Base-by-base conservation (phyloP, 2,113 vertebrate genomes). In the Ophiodon elongatus region DNA sequence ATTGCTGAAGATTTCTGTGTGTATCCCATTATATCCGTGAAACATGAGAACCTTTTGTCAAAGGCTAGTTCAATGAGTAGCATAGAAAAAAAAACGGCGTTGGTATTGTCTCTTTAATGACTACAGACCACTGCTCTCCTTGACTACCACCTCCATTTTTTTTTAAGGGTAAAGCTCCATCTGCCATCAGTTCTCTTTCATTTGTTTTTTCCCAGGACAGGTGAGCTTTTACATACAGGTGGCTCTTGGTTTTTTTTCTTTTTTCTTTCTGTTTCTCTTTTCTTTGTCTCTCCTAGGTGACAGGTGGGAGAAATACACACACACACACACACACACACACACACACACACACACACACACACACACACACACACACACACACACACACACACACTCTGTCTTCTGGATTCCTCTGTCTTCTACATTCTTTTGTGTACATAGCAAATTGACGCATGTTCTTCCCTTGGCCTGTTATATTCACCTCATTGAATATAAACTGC, bases 401-500 rank as follows among this genome's bases (percentile, higher is more conserved):
- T 63, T 69, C 39, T 73, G 65, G n/a, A 85, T 83, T 64, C 8
- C 50, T 76, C 78, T 77, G 80, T 56, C 80, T 41, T 76, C 45
- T 37, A 47, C 59, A 80, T 67, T 78, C 25, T 74, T 80, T 85
- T 94, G 88, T 94, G 85, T 90, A 80, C 89, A 79, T 33, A 87
- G 77, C 83, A 91, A 91, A 93, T 87, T 59, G 83, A 81, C 79
- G 76, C 73, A 56, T 86, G 81, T 80, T 90, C 39, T 78, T 87
- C 82, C 78, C 56, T 21, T 78, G 74, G 27, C 39, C 73, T 39
- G 54, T 70, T 82, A 57, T 27, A 54, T 62, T 78, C 71, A 85
- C 77, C 76, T 90, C 73, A 86, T 84, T 89, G 85, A 94, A 92
- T 89, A 86, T 86, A 92, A 93, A 93, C 93, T 86, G 94, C 89